phyloP scores from a whole-genome alignment of 2,888 invertebrate genomes.

The Nasonovia ribisnigri region DNA sequence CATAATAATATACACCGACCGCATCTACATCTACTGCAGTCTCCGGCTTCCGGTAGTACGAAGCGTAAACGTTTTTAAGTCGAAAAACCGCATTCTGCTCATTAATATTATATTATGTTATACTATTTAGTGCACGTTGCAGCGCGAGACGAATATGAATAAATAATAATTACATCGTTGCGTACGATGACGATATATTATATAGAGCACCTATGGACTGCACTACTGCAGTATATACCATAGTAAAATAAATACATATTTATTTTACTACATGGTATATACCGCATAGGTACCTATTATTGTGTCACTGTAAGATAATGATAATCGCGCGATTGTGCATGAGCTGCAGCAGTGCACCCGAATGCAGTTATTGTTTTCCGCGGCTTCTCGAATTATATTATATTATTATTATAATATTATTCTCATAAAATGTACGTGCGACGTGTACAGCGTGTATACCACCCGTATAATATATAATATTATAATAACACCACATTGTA shows the following conservation, averaged over 20 bases:
- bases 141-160: not conserved
- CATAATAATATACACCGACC: too few species aligned
- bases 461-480: not conserved
- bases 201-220: too few species aligned
- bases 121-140: not conserved
- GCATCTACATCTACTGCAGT: not conserved
- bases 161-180: not conserved
- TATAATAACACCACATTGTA: slow-evolving; percentile 7
- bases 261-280: too few species aligned
- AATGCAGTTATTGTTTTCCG: not conserved
- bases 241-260: too few species aligned
- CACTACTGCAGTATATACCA: too few species aligned
- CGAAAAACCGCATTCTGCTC: not conserved
- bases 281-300: not conserved
- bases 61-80: not conserved
- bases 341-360: not conserved
- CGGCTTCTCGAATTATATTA: not conserved
- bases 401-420: not conserved
- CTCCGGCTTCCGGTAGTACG: not conserved
- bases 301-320: not conserved
- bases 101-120: too few species aligned
- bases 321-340: not conserved
- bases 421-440: not conserved
- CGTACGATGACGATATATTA: too few species aligned
- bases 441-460: not conserved